These are phyloP conservation scores for Noctilio leporinus DNA, from an alignment of 2,113 vertebrate genomes.

Conservation along the genomic window DNA sequence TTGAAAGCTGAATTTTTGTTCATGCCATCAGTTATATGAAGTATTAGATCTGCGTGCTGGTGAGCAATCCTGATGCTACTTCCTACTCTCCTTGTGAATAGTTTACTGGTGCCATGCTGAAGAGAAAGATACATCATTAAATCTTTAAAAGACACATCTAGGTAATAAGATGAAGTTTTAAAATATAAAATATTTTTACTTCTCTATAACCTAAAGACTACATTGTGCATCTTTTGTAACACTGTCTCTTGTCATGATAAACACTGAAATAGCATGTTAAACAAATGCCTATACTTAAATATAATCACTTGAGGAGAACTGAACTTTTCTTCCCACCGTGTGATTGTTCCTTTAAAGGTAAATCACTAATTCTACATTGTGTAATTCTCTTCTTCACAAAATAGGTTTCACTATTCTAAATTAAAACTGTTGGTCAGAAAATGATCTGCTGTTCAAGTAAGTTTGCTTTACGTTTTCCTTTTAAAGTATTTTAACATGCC, in stretches of 20 bases:
- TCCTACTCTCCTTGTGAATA: slow-evolving; percentile 53
- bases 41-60: slow-evolving; percentile 43
- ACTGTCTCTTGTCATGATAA: slow-evolving; percentile 75
- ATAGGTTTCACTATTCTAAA: slow-evolving; percentile 80
- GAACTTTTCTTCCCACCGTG: slow-evolving; percentile 67
- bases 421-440: slow-evolving; percentile 78
- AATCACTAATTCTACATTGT: slow-evolving; percentile 82
- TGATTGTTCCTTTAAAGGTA: slow-evolving; percentile 77
- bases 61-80: slow-evolving; percentile 55
- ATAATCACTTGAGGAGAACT: slow-evolving; percentile 71
- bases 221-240: slow-evolving; percentile 77
- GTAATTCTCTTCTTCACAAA: slow-evolving; percentile 80
- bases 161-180: slow-evolving; percentile 72
- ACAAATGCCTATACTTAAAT: slow-evolving; percentile 74
- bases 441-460: slow-evolving; percentile 74
- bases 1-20: slow-evolving; percentile 53
- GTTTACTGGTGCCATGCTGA: slow-evolving; percentile 66
- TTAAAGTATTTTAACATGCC: slow-evolving; percentile 74
- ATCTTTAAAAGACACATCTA: slow-evolving; percentile 27
- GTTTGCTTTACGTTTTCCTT: slow-evolving; percentile 72
- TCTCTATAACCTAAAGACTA: slow-evolving; percentile 72
- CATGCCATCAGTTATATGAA: slow-evolving; percentile 36
- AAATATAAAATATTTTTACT: slow-evolving; percentile 73
- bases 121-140: slow-evolving; percentile 32
- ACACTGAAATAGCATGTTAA: slow-evolving; percentile 85